Evolutionary conservation across 35 echinoderm and acorn worm species (phyloP).

Genomic region (Apostichopus japonicus): DNA sequence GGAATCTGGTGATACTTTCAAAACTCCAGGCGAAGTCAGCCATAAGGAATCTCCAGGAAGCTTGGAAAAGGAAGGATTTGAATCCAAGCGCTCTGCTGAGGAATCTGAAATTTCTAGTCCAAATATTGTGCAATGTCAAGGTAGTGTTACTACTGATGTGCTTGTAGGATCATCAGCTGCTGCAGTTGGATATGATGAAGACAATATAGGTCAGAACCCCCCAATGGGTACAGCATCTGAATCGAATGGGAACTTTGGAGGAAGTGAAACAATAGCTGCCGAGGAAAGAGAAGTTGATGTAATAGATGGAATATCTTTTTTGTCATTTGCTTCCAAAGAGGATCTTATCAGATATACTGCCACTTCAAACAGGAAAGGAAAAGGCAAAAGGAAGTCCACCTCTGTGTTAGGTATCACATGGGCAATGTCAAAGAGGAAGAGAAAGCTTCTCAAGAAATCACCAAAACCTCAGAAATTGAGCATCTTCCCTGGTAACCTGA

Average conservation of each 20-base stretch:
- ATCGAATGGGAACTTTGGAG: background rate
- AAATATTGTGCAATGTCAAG: background rate
- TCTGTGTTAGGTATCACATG: background rate
- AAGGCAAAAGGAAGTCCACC: constrained; percentile 15
- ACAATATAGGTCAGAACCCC: background rate
- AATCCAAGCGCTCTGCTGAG: background rate
- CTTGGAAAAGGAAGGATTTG: background rate
- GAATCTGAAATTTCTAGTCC: background rate
- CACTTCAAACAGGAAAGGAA: background rate
- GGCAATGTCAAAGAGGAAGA: constrained; percentile 56
- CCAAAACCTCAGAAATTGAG: constrained; percentile 17
- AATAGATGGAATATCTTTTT: constrained; percentile 68
- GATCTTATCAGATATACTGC: constrained; percentile 36
- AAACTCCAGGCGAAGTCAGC: background rate
- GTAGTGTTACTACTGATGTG: background rate
- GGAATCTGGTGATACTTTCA: background rate
- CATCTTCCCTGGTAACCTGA: constrained; percentile 16
- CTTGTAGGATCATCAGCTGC: no score
- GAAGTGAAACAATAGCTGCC: background rate
- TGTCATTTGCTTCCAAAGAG: constrained; percentile 68
- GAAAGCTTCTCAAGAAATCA: constrained; percentile 32
- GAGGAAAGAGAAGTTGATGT: constrained; percentile 40
- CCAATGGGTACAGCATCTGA: background rate
- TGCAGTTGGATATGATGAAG: background rate
- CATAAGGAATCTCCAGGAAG: background rate